A percentile compares a stretch with the other conserved stretches of the same genome.
Evolutionary conservation across 1,140 invertebrate genomes (phyloP).

Genomic region (Aricia agestis): DNA sequence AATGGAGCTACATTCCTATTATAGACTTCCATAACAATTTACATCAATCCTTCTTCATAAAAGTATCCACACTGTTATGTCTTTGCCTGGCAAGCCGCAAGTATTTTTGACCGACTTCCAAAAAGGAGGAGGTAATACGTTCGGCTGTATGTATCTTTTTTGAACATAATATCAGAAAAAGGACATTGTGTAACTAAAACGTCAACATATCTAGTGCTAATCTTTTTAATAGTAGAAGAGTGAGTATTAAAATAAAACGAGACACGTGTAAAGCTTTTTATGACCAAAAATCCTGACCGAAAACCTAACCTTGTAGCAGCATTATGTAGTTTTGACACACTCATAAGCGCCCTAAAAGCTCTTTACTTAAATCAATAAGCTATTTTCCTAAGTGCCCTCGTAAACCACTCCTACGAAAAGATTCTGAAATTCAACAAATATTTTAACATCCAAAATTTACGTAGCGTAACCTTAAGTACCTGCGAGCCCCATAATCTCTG

Average conservation of each 20-base stretch:
- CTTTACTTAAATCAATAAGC: neutral
- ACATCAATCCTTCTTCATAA: no score
- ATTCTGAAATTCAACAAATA: conserved; percentile 22
- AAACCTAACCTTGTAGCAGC: neutral
- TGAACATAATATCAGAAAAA: no score
- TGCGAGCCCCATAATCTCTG: conserved; percentile 45
- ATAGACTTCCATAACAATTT: no score
- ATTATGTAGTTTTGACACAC: neutral
- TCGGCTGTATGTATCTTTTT: no score
- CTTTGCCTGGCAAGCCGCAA: no score
- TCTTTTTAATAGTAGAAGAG: no score
- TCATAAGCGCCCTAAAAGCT: neutral
- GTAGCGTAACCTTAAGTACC: conserved; percentile 22
- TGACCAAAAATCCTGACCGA: neutral
- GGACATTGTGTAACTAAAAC: no score
- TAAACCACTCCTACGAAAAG: conserved; percentile 7
- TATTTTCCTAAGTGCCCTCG: neutral
- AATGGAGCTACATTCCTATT: neutral
- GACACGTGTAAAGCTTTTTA: neutral
- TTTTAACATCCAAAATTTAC: conserved; percentile 26
- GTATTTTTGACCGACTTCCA: no score
- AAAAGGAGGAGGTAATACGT: no score
- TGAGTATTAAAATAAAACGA: no score
- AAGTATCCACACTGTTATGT: no score
- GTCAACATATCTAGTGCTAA: no score